Evolutionary conservation across 2,797 vertebrate genomes (phyloP).

Genomic region (Rhinichthys osculus): DNA sequence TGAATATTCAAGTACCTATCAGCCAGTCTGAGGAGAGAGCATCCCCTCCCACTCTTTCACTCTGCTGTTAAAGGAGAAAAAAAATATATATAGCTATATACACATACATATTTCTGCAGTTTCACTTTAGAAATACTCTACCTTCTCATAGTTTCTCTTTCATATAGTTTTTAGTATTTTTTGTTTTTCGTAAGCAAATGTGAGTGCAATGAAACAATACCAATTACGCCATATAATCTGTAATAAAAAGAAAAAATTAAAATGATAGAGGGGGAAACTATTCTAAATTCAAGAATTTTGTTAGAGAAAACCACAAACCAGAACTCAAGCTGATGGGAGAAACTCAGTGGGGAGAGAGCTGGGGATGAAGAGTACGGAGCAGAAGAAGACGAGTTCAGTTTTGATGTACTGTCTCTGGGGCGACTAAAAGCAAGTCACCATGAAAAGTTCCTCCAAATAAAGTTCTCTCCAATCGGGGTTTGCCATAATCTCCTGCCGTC

Average conservation of each 20-base stretch:
- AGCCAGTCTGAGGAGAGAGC: slow-evolving; percentile 39
- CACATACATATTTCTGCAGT: slow-evolving; percentile 56
- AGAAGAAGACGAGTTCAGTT: slow-evolving; percentile 2
- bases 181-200: slow-evolving; percentile 86
- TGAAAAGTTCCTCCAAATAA: slow-evolving; percentile 26
- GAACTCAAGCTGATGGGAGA: slow-evolving; percentile 56
- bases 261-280: slow-evolving; percentile 60
- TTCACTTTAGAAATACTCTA: slow-evolving; percentile 68
- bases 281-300: slow-evolving; percentile 38
- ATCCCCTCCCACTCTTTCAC: slow-evolving; percentile 29
- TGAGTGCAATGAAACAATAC: slow-evolving; percentile 87
- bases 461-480: slow-evolving; percentile 44
- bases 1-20: slow-evolving; percentile 56
- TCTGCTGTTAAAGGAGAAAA: slow-evolving; percentile 35
- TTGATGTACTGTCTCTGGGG: slow-evolving; percentile 50
- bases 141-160: slow-evolving; percentile 70
- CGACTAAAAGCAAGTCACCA: background rate
- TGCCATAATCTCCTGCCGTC: slow-evolving; percentile 34
- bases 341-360: slow-evolving; percentile 55
- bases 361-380: background rate
- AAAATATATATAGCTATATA: slow-evolving; percentile 54
- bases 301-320: slow-evolving; percentile 48
- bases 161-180: slow-evolving; percentile 82
- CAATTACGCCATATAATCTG: slow-evolving; percentile 87
- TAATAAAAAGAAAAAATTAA: slow-evolving; percentile 59